A percentile compares a stretch with the other conserved stretches of the same genome.
Evolutionary conservation across 2,797 vertebrate species (phyloP).

Genomic region (Acestrorhynchus altus): DNA sequence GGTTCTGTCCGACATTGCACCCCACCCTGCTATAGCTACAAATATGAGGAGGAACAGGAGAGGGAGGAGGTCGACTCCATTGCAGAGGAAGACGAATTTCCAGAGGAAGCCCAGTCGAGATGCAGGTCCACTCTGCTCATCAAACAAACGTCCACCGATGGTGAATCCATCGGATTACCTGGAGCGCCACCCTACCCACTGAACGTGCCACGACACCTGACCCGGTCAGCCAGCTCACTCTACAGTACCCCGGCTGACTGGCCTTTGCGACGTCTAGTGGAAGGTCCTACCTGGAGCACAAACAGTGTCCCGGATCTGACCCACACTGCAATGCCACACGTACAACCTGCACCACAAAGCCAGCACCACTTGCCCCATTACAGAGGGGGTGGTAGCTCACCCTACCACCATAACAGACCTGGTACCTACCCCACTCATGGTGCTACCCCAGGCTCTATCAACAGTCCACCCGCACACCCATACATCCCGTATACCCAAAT

Average conservation of each 20-base stretch:
- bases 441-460: conserved; percentile 34
- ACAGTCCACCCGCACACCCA: neutral
- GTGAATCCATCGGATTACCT: conserved; percentile 45
- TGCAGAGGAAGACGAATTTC: conserved; percentile 44
- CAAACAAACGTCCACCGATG: conserved; percentile 67
- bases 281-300: conserved; percentile 81
- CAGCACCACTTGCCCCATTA: conserved; percentile 27
- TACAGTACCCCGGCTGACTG: conserved; percentile 80
- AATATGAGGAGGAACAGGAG: conserved; percentile 75
- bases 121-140: conserved; percentile 81
- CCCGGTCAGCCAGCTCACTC: conserved; percentile 83
- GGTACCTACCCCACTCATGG: conserved; percentile 9
- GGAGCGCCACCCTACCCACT: conserved; percentile 66
- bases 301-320: conserved; percentile 87
- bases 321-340: neutral
- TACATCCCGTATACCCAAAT: conserved; percentile 25
- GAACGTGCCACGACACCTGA: conserved; percentile 68
- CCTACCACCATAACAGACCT: conserved; percentile 11
- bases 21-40: conserved; percentile 86
- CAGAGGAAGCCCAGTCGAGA: conserved; percentile 47
- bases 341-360: conserved; percentile 47
- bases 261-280: conserved; percentile 74
- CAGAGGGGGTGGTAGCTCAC: conserved; percentile 22
- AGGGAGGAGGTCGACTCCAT: conserved; percentile 48
- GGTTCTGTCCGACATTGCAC: conserved; percentile 82